Conservation (phyloP, 2,113 vertebrate genomes). For the Ochotona princeps region DNA sequence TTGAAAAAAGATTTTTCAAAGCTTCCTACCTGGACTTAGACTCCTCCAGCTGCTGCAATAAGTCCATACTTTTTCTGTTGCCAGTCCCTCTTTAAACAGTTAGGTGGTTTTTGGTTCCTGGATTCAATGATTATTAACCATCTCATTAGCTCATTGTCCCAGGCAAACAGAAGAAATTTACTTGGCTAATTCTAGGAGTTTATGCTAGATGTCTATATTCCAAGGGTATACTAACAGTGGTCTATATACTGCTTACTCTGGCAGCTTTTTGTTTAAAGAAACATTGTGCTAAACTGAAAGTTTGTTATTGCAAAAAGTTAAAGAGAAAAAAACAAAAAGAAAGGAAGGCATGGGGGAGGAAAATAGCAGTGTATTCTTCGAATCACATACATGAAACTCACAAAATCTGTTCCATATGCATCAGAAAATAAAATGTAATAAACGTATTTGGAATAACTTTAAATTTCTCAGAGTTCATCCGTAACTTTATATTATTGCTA, state of each 20-base stretch:
- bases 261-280: too few relatives aligned
- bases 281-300: too few relatives aligned
- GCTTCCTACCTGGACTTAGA: conserved; percentile 82
- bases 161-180: conserved; percentile 68
- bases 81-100: conserved; percentile 66
- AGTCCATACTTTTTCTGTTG: background rate
- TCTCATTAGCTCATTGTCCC: conserved; percentile 65
- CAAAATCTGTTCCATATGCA: too few relatives aligned
- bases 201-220: background rate
- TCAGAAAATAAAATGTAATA: too few relatives aligned
- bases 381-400: too few relatives aligned
- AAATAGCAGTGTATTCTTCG: too few relatives aligned
- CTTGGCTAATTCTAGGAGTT: background rate
- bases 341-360: too few relatives aligned
- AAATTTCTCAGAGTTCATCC: background rate
- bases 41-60: conserved; percentile 45
- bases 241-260: too few relatives aligned
- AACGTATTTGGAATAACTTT: too few relatives aligned
- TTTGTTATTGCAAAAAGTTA: too few relatives aligned
- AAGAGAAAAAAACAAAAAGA: too few relatives aligned
- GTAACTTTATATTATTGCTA: background rate
- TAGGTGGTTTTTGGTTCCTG: conserved; percentile 17
- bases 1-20: conserved; percentile 47
- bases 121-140: conserved; percentile 86
- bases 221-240: background rate